Conservation (phyloP, 1,140 invertebrate species). For the Drosophila paulistorum region DNA sequence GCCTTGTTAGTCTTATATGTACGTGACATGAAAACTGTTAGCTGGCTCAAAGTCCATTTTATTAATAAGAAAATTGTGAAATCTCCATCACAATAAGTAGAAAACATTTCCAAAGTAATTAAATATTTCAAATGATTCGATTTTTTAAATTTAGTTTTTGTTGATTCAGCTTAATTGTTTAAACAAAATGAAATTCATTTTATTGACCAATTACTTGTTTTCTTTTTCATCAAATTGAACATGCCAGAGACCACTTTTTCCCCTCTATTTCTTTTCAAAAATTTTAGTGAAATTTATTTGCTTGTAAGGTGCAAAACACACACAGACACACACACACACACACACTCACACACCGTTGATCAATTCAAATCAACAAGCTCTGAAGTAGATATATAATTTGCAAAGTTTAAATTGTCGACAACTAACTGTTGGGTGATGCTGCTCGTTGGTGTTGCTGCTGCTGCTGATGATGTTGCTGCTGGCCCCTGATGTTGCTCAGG, state of each 20-base stretch:
- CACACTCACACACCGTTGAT: not conserved
- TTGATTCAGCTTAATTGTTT: not conserved
- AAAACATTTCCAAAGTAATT: too few species aligned
- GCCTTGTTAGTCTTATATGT: too few species aligned
- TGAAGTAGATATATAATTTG: constrained; percentile 11
- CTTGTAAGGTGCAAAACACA: constrained; percentile 14
- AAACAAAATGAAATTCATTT: not conserved
- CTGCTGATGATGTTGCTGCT: constrained; percentile 36
- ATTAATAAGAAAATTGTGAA: too few species aligned
- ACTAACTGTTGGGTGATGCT: constrained; percentile 2
- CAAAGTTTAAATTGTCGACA: constrained; percentile 8
- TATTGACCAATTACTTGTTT: constrained; percentile 2
- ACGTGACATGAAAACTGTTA: too few species aligned
- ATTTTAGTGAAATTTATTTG: constrained; percentile 17
- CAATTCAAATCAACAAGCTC: constrained; percentile 5
- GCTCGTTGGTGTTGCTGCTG: constrained; percentile 3
- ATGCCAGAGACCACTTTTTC: not conserved
- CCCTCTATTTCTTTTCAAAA: not conserved
- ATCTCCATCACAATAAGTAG: too few species aligned
- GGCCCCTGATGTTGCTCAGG: constrained; percentile 38
- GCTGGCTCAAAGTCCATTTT: too few species aligned
- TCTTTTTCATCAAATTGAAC: not conserved
- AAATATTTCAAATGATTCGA: too few species aligned
- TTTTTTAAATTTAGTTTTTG: too few species aligned
- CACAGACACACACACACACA: not conserved